phyloP scores from a whole-genome alignment of 2,888 invertebrate species.

The Leucoma salicis region DNA sequence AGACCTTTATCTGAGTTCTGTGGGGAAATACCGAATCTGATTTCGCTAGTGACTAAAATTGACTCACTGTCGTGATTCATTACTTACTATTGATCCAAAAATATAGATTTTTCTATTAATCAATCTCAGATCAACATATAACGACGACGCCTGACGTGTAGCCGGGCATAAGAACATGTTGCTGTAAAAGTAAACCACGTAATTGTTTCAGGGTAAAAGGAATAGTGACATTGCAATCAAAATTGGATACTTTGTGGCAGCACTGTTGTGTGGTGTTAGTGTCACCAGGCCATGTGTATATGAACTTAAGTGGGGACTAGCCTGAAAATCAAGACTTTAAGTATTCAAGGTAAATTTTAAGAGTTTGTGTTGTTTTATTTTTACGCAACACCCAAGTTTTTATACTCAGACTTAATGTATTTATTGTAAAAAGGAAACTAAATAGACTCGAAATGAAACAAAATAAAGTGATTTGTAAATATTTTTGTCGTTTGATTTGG shows the following conservation, averaged over 20 bases:
- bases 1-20: too few species aligned
- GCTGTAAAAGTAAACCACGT: too few species aligned
- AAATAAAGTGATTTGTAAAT: conserved; percentile 80
- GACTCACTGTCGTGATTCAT: too few species aligned
- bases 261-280: conserved; percentile 47
- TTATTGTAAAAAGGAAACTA: conserved; percentile 76
- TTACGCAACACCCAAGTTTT: conserved; percentile 65
- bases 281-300: conserved; percentile 59
- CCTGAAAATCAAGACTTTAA: conserved; percentile 65
- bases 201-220: conserved; percentile 54
- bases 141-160: too few species aligned
- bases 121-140: too few species aligned
- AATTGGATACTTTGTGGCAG: conserved; percentile 59
- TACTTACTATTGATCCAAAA: too few species aligned
- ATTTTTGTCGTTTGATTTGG: conserved; percentile 30
- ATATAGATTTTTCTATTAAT: too few species aligned
- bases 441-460: conserved; percentile 77
- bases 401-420: conserved; percentile 77
- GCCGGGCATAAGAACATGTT: too few species aligned
- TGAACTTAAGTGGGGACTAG: conserved; percentile 53
- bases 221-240: conserved; percentile 64
- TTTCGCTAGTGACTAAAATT: too few species aligned
- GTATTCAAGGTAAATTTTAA: conserved; percentile 57
- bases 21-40: too few species aligned
- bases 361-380: conserved; percentile 71